Conservation (phyloP, 2,797 vertebrate genomes). For the Syndactyla subalaris region DNA sequence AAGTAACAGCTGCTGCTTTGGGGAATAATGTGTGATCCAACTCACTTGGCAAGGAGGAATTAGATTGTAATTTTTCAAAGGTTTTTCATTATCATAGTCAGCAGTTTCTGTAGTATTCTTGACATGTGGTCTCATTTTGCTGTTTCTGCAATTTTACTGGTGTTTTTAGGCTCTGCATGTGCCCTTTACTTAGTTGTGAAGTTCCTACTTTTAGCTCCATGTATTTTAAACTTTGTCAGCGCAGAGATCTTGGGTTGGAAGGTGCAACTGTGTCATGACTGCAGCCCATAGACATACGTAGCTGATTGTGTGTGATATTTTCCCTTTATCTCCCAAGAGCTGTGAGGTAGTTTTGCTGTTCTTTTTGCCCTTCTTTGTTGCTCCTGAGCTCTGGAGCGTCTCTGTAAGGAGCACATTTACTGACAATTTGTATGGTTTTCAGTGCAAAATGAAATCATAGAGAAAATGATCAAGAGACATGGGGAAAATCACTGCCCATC, state of each 20-base stretch:
- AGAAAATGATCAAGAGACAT: neutral
- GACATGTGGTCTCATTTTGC: neutral
- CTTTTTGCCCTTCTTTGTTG: neutral
- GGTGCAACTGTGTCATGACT: too few species aligned
- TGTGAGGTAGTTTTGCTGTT: neutral
- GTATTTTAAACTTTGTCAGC: neutral
- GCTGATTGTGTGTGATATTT: neutral
- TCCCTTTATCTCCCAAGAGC: neutral
- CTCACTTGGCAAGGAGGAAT: neutral
- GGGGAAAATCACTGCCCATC: neutral
- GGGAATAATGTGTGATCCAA: accelerated
- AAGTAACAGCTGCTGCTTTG: neutral
- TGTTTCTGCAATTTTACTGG: neutral
- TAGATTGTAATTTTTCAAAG: neutral
- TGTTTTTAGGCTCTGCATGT: neutral
- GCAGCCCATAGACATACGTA: accelerated
- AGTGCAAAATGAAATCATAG: neutral
- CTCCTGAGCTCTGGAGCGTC: neutral
- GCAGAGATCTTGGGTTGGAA: neutral
- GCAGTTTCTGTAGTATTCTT: neutral
- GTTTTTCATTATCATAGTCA: neutral
- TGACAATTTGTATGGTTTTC: neutral
- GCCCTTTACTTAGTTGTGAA: neutral
- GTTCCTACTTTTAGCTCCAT: neutral
- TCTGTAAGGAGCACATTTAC: neutral